Evolutionary conservation across 2,888 invertebrate species (phyloP), one percentile per base, ranked within the genome.

Genomic region (Pasiphila rectangulata): DNA sequence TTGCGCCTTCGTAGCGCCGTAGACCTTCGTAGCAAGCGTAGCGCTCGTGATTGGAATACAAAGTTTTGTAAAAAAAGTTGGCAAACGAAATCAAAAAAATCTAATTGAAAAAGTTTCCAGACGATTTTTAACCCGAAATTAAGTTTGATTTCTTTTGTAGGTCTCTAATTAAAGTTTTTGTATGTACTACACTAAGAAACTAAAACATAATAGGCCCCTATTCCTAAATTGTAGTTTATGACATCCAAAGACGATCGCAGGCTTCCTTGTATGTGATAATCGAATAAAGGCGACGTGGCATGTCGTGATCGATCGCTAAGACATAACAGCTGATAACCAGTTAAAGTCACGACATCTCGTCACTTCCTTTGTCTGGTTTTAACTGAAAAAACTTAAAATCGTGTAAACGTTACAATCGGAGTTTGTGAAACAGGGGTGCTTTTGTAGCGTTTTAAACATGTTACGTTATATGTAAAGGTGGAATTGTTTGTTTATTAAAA

Each of bases 271-370:
- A 42, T 52, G 63, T 60, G 69, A 55, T 72, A 72, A 72, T 71
- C 54, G 52, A 64, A 63, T 66, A 60, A 61, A 57, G 51, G 53
- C 56, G 49, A 48, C 17, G 13, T 58, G 59, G 47, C 48, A 38
- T 42, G 57, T 59, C 59, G 64, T 63, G 64, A 64, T 67, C 59
- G 63, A 59, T 67, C 42, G 58, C 50, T 60, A 56, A 64, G 47
- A 54, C 47, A 59, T 63, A 53, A 55, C 52, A 57, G 54, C 53
- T 58, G 62, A 63, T 64, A 63, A 59, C 49, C 38, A 44, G 45
- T 52, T 52, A 44, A 38, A 61, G 62, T 63, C 69, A 67, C 70
- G 66, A 62, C 40, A 30, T 16, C 20, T 36, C 24, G 29, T 12
- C 5, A 35, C 38, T 48, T 53, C 39, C 42, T 51, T 30, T 16